Percentiles rank a stretch among this genome's conserved stretches.
Evolutionary conservation across 2,113 vertebrate species (phyloP).

Genomic region (Vidua macroura): DNA sequence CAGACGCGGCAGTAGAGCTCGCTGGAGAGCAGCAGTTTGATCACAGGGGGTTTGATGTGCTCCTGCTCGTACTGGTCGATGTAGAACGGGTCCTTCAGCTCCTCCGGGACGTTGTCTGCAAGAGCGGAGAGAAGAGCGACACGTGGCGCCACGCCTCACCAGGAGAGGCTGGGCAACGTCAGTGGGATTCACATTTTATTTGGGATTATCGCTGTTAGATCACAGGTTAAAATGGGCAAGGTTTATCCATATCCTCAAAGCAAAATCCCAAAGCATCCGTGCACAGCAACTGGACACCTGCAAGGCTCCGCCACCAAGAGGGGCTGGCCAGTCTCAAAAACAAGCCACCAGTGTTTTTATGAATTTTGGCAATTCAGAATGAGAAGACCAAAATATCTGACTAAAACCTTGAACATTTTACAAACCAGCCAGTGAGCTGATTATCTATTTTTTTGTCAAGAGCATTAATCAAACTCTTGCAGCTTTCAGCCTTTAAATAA

Average conservation of each 20-base stretch:
- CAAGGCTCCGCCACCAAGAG: fast-evolving
- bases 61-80: constrained; percentile 95
- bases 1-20: constrained; percentile 93
- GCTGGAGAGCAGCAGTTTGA: constrained; percentile 85
- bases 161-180: fast-evolving
- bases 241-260: neutral
- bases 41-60: constrained; percentile 91
- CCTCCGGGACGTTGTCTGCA: constrained; percentile 88
- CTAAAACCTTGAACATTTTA: neutral
- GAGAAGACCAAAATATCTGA: neutral
- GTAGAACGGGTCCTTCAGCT: constrained; percentile 92
- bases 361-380: neutral
- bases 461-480: neutral
- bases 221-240: neutral
- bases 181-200: fast-evolving
- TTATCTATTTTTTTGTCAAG: no score
- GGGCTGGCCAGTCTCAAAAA: neutral
- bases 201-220: neutral
- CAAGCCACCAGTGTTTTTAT: neutral
- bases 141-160: fast-evolving
- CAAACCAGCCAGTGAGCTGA: neutral
- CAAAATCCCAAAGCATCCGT: neutral
- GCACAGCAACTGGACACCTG: neutral
- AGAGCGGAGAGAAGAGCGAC: neutral
- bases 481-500: neutral